Base-by-base conservation (phyloP, 2,113 vertebrate genomes). In the Lamprologus lemairii region DNA sequence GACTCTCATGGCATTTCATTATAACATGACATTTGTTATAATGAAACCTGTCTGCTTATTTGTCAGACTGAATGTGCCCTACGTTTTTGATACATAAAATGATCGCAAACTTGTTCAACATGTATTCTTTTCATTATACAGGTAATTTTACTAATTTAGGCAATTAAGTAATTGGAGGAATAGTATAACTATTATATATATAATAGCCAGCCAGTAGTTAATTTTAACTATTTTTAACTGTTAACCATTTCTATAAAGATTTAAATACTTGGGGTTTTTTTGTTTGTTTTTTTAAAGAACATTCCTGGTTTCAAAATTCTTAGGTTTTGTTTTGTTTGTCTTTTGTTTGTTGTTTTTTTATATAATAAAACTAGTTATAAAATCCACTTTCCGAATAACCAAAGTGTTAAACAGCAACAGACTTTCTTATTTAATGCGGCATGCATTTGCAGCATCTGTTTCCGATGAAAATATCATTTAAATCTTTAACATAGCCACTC, bases 181-280 rank as follows among this genome's bases (percentile, higher is more conserved):
- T 45, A 26, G 21, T 73, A 16, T 28, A 75, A 73, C 13, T 73
- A 42, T 45, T 65, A 65, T 35, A 65, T 65, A 65, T 71, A 40
- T 71, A 63, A 35, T 63, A 63, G 28, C 16, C 23, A 75, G 21
- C 16, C 14, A 28, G 40, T 28, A 75, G 14, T 31, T 49, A 2
- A 11, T 19, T 75, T 7, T 0, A 75, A 28, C 23, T 28, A 16
- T 28, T 73, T 73, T 75, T 1, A 75, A 47, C 6, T 31, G 9
- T 49, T 49, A 75, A 47, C 5, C 16, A 11, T 28, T 47, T 75
- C 26, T 47, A 26, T 49, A 7, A 47, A 49, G 23, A 28, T 49
- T 49, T 28, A 4, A 16, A 47, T 10, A 47, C 14, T 4, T 17
- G 45, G 45, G 0, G 0, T 0, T 7, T 42, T 45, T 47, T 47